These are phyloP conservation scores for Amblyopsis rosae DNA, from an alignment of 2,113 vertebrate species.

Conservation along the genomic window DNA sequence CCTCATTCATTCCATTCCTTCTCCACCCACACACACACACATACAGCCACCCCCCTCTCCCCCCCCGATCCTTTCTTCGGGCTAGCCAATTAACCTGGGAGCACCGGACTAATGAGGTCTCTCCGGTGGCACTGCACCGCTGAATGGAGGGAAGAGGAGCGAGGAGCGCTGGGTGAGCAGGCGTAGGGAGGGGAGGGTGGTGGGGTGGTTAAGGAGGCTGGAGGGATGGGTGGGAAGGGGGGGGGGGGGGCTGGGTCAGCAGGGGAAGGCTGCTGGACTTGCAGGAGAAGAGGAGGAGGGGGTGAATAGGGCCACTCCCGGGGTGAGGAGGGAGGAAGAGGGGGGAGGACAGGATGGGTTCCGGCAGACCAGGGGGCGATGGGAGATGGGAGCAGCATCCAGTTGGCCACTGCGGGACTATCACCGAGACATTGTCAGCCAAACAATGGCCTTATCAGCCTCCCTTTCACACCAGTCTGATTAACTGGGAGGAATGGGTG, in stretches of 20 bases:
- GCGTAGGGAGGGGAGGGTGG: conserved; percentile 50
- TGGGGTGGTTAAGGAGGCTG: conserved; percentile 57
- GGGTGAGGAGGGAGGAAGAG: conserved; percentile 31
- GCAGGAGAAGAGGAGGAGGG: conserved; percentile 13
- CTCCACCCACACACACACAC: conserved; percentile 57
- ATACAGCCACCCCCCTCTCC: conserved; percentile 53
- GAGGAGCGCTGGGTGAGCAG: conserved; percentile 53
- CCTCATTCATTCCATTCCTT: conserved; percentile 62
- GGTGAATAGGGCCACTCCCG: conserved; percentile 43
- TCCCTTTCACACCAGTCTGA: conserved; percentile 93
- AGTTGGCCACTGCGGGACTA: conserved; percentile 82
- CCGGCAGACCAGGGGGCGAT: conserved; percentile 47
- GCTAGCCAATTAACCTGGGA: conserved; percentile 82
- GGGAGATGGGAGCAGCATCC: conserved; percentile 60
- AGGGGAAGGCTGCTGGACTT: not conserved
- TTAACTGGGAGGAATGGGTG: conserved; percentile 89
- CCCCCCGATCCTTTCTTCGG: conserved; percentile 67
- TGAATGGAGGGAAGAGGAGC: conserved; percentile 60
- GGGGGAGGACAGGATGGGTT: conserved; percentile 32
- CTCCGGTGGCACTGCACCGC: conserved; percentile 75
- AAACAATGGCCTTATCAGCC: conserved; percentile 91
- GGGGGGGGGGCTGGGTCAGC: conserved; percentile 13
- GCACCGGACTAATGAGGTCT: conserved; percentile 83
- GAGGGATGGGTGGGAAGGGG: conserved; percentile 16
- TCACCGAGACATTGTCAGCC: conserved; percentile 90